Base-by-base conservation (phyloP, 2,797 vertebrate species). In the Alcedo quadribrachys region DNA sequence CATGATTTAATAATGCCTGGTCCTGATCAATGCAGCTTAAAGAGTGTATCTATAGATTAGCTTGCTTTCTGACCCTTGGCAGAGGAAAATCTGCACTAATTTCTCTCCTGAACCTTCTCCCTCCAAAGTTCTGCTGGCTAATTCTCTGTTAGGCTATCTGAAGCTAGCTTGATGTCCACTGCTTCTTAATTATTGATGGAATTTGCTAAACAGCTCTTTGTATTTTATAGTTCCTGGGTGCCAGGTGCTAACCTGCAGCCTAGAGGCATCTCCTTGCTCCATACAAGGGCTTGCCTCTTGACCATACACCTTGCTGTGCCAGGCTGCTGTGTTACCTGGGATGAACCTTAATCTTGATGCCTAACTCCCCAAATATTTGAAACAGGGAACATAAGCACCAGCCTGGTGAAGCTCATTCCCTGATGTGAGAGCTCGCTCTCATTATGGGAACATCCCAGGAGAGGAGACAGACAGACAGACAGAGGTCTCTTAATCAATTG, bases 361-460 rank as follows among this genome's bases (percentile, higher is more conserved):
- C 24, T 67, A 50, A 51, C 6, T 69, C 17, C 22, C 11, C 33
- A 48, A 8, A 6, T 51, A 42, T 40, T 58, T 83, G 12, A 75
- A 69, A 62, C 1, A 86, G 19, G 11, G 30, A 84, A 76, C 40
- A 8, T 2, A 12, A 67, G n/a, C 30, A 61, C 5, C 15, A 43
- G 5, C 5, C 25, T 61, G 20, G 43, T 51, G 46, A 75, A 75
- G 17, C 0, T 0, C 0, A 1, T 66, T 12, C 12, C 5, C 16
- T 62, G 15, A 40, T 48, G 37, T 21, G 8, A 5, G 2, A 6
- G 18, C 18, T 80, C 61, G 30, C 18, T 81, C 11, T 51, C 13
- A 2, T 35, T 60, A 30, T 6, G 12, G 42, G 33, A 57, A 33
- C 5, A 3, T 27, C 6, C 5, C 27, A 68, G 67, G 43, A 78